Base-by-base conservation (phyloP, 2,888 invertebrate species). In the Pristionchus maxplancki region DNA sequence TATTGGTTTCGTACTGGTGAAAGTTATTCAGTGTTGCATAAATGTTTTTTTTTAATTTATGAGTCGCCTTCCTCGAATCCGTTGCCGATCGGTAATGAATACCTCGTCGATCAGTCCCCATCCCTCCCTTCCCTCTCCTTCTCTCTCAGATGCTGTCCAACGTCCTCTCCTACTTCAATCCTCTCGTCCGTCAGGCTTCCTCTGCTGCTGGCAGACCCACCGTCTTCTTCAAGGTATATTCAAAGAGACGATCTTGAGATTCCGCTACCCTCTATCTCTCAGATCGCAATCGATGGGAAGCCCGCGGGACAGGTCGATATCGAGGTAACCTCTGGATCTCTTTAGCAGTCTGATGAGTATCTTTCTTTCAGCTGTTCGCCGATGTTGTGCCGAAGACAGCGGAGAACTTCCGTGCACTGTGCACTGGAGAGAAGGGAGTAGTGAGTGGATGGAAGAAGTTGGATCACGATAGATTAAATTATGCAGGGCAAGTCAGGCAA, bases 371-470 rank as follows among this genome's bases (percentile, higher is more conserved):
- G 97, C 96, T 98, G 93, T 96, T 97, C 94, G 96, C 96, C 92
- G 99, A 99, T 95, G 96, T 99, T 62, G 98, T 97, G 0, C 99
- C 99, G 0, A 97, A 97, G 95, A 99, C 99, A 13, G 98, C 97
- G 3, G 96, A 96, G 94, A 93, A 95, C 89, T 95, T 95, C 91
- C 90, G 95, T 34, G 92, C 92, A 5, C 90, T 95, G 28, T 95
- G 95, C 89, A 95, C 94, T 20, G 94, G 94, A 95, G 99, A 99
- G 95, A 98, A 98, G 95, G 99, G 99, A 0, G 98, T 97, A 95
- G 88, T 98, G 98, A 85, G 84, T 89, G 24, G 92, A n/a, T 1
- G 2, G 34, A 17, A 34, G 44, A 78, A 13, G 78, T 2, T 34
- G 31, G 0, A 67, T n/a, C 34, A 31, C 34, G 8, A 17, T 8